A percentile compares a stretch with the other conserved stretches of the same genome.
These are phyloP conservation scores for Pandemis cinnamomeana DNA, from an alignment of 2,888 invertebrate genomes.

Conservation along the genomic window DNA sequence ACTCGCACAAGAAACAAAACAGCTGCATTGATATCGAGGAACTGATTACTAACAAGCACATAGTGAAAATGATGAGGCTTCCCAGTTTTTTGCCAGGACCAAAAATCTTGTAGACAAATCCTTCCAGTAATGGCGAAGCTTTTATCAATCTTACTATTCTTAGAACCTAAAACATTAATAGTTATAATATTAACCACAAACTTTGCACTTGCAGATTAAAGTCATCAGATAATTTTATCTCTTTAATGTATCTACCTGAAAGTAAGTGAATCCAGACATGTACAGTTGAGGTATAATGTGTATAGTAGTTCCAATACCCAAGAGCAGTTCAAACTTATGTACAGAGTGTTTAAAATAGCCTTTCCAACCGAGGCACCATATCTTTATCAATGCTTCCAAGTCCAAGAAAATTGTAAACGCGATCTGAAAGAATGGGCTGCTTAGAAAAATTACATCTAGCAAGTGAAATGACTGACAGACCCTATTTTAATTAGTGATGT, in stretches of 20 bases:
- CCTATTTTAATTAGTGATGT: too few relatives aligned
- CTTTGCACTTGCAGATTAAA: neutral
- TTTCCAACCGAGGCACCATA: constrained; percentile 98
- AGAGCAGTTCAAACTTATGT: constrained; percentile 97
- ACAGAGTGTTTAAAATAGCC: constrained; percentile 98
- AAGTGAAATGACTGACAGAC: too few relatives aligned
- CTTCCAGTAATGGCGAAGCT: constrained; percentile 99
- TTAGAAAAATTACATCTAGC: neutral
- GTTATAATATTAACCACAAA: neutral
- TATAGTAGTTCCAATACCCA: constrained; percentile 96
- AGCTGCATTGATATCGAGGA: constrained; percentile 99
- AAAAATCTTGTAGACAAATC: constrained; percentile 98
- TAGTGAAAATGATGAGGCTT: constrained; percentile 99
- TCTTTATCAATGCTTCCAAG: constrained; percentile 97
- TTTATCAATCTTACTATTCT: constrained; percentile 98
- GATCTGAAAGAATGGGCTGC: constrained; percentile 81
- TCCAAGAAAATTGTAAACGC: constrained; percentile 97
- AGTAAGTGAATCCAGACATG: constrained; percentile 97
- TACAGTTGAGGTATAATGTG: constrained; percentile 97
- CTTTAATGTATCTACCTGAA: constrained; percentile 88
- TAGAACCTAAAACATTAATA: constrained; percentile 88
- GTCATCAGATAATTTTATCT: neutral
- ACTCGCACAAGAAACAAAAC: constrained; percentile 97
- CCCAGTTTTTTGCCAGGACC: constrained; percentile 99
- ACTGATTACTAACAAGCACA: constrained; percentile 99